Conservation (phyloP, 1,140 invertebrate genomes). For the Apis laboriosa region DNA sequence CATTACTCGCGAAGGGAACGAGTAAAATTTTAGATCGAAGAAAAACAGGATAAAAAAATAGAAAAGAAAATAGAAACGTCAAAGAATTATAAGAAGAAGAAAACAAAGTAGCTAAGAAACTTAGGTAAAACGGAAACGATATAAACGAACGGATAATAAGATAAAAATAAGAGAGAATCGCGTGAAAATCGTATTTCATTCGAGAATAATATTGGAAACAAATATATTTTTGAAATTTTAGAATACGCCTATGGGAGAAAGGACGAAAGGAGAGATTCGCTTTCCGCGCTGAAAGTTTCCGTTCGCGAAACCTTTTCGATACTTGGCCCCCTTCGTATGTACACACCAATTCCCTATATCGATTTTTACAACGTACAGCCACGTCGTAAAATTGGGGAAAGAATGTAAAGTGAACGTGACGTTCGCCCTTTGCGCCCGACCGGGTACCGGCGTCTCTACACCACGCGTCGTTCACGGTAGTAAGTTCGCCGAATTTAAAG, state of each 20-base stretch:
- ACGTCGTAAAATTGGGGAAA: conserved; percentile 58
- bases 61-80: too few species aligned
- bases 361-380: conserved; percentile 61
- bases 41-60: neutral
- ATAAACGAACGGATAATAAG: too few species aligned
- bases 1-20: too few species aligned
- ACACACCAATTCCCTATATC: conserved; percentile 52
- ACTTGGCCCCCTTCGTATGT: conserved; percentile 13
- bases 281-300: neutral
- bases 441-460: neutral
- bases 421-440: conserved; percentile 35
- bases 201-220: neutral
- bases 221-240: neutral
- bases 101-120: too few species aligned
- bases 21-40: too few species aligned
- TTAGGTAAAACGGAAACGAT: too few species aligned
- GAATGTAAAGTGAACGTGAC: conserved; percentile 60
- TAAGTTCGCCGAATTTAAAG: conserved; percentile 58
- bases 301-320: conserved; percentile 15
- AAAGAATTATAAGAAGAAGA: too few species aligned
- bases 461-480: conserved; percentile 39
- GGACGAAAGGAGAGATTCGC: neutral
- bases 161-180: too few species aligned
- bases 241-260: neutral
- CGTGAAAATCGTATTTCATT: neutral